Evolutionary conservation across 2,888 invertebrate genomes (phyloP).

Genomic region (Agrypnus murinus): DNA sequence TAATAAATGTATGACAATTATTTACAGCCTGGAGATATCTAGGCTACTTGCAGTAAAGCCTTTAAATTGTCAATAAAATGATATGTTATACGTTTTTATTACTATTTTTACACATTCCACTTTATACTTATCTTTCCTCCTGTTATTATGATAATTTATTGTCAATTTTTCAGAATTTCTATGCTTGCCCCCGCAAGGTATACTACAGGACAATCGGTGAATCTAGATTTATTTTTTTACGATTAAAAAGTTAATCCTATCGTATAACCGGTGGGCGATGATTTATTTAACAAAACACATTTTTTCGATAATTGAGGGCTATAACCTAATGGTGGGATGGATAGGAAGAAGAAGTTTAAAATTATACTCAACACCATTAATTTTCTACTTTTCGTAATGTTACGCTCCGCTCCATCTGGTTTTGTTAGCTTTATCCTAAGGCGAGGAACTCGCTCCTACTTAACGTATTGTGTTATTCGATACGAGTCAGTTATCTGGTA

Average conservation of each 20-base stretch:
- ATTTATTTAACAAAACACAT: slow-evolving; percentile 39
- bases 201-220: slow-evolving; percentile 31
- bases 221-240: slow-evolving; percentile 36
- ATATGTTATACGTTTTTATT: slow-evolving; percentile 31
- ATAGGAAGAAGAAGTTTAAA: slow-evolving; percentile 45
- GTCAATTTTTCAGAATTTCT: slow-evolving; percentile 36
- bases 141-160: slow-evolving; percentile 39
- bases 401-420: slow-evolving; percentile 53
- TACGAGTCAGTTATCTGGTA: too few species aligned
- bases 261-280: slow-evolving; percentile 46
- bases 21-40: slow-evolving; percentile 38
- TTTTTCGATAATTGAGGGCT: slow-evolving; percentile 47
- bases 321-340: slow-evolving; percentile 42
- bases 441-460: slow-evolving; percentile 33
- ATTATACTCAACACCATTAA: slow-evolving; percentile 49
- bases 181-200: slow-evolving; percentile 23
- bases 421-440: slow-evolving; percentile 48
- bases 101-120: slow-evolving; percentile 33
- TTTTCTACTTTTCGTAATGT: slow-evolving; percentile 50
- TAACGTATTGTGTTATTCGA: slow-evolving; percentile 1
- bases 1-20: slow-evolving; percentile 43
- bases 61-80: slow-evolving; percentile 37
- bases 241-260: slow-evolving; percentile 43
- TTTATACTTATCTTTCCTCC: slow-evolving; percentile 18
- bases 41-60: slow-evolving; percentile 35